Evolutionary conservation across 2,888 invertebrate genomes (phyloP).

Genomic region (Xestia sexstrigata): DNA sequence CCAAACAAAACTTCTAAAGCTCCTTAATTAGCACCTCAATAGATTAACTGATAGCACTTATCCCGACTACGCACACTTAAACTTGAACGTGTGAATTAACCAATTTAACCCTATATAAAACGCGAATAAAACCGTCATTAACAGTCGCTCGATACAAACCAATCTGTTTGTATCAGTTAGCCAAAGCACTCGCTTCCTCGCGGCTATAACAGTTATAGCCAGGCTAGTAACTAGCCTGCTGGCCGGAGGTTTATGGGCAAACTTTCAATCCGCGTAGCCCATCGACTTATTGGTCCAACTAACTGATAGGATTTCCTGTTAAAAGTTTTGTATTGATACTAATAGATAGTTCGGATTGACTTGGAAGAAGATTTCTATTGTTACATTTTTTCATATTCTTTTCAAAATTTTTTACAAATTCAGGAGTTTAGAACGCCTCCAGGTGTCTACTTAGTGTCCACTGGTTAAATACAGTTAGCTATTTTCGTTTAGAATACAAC

Average conservation of each 20-base stretch:
- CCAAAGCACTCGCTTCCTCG: slow-evolving; percentile 7
- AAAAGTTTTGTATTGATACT: slow-evolving; percentile 12
- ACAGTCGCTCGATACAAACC: slow-evolving; percentile 27
- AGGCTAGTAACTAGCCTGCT: slow-evolving; percentile 9
- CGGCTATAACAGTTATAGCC: slow-evolving; percentile 12
- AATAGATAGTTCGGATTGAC: slow-evolving; percentile 17
- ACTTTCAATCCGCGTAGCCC: slow-evolving; percentile 41
- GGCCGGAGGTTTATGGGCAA: slow-evolving; percentile 44
- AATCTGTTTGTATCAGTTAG: slow-evolving; percentile 45
- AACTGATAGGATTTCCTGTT: slow-evolving; percentile 30
- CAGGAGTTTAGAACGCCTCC: background rate
- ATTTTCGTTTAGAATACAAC: background rate
- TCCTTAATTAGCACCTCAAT: background rate
- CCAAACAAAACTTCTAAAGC: background rate
- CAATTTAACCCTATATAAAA: slow-evolving; percentile 38
- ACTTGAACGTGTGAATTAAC: slow-evolving; percentile 23
- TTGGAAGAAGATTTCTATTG: background rate
- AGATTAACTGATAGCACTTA: slow-evolving; percentile 9
- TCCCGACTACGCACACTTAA: background rate
- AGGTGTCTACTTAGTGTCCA: background rate
- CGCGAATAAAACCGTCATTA: slow-evolving; percentile 29
- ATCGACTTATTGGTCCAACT: slow-evolving; percentile 45
- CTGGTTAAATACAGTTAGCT: background rate
- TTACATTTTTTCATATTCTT: background rate
- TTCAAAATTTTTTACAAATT: background rate